These are phyloP conservation scores for Callyntrura sp. DNA, from an alignment of 2,888 invertebrate genomes.

Conservation along the genomic window DNA sequence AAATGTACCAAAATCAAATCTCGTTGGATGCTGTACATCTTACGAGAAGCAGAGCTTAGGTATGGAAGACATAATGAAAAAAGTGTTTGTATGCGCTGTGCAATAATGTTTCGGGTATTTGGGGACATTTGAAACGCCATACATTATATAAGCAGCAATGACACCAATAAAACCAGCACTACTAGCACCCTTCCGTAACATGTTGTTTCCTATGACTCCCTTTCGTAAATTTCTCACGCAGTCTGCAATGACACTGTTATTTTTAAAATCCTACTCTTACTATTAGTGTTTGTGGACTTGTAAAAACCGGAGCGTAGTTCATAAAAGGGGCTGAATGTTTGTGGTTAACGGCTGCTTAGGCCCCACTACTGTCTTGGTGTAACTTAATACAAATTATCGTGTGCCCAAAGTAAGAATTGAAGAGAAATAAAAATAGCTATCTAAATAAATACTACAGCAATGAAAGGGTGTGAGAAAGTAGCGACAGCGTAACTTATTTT, in stretches of 20 bases:
- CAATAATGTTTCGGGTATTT: not conserved
- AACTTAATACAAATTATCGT: conserved; percentile 58
- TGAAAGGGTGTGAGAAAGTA: not conserved
- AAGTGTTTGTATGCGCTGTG: not conserved
- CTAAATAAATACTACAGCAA: not conserved
- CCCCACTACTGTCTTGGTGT: not conserved
- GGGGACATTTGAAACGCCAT: conserved; percentile 64
- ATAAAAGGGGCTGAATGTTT: conserved; percentile 59
- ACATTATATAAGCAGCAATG: conserved; percentile 8
- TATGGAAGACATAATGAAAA: not conserved
- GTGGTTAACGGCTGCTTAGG: conserved; percentile 13
- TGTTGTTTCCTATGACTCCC: not conserved
- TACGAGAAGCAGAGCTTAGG: not conserved
- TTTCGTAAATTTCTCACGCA: not conserved
- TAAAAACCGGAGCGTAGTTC: not conserved
- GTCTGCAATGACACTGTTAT: conserved; percentile 71
- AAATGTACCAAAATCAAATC: conserved; percentile 17
- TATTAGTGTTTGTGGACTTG: not conserved
- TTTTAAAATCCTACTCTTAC: conserved; percentile 20
- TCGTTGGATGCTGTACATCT: not conserved
- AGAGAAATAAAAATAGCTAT: conserved; percentile 45
- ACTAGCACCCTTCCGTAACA: conserved; percentile 36
- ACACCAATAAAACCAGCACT: conserved; percentile 27
- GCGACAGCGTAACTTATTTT: not conserved
- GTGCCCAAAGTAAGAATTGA: conserved; percentile 20